Percentiles rank a stretch among this genome's conserved stretches.
Evolutionary conservation across 2,797 vertebrate species (phyloP).

Genomic region (Denticeps clupeoides): DNA sequence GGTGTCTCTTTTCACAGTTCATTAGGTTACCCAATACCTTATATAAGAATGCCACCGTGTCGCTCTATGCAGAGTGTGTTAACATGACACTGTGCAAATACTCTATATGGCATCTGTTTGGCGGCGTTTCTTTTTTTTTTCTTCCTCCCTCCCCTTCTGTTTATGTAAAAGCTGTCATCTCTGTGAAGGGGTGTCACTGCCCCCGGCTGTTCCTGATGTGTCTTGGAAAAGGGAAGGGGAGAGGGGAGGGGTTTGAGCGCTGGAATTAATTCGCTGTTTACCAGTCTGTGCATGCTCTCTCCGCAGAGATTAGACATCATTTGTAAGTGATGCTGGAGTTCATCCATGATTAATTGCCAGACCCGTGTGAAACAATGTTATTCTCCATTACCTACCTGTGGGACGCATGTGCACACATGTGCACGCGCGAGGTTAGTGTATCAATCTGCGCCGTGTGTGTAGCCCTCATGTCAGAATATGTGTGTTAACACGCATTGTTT

Average conservation of each 20-base stretch:
- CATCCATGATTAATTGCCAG: slow-evolving; percentile 69
- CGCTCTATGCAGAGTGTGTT: no score
- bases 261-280: slow-evolving; percentile 25
- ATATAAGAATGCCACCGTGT: no score
- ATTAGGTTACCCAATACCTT: no score
- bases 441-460: slow-evolving; percentile 27
- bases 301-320: slow-evolving; percentile 60
- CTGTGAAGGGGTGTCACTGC: no score
- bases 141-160: neutral
- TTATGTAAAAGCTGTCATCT: no score
- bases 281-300: slow-evolving; percentile 36
- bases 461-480: no score
- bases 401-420: slow-evolving; percentile 30
- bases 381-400: slow-evolving; percentile 62
- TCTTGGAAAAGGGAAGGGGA: slow-evolving; percentile 5
- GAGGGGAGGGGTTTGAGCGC: neutral
- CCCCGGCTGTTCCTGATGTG: no score
- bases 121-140: neutral
- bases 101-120: no score
- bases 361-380: slow-evolving; percentile 58
- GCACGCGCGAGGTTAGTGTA: slow-evolving; percentile 27
- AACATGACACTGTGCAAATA: no score
- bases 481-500: no score
- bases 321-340: slow-evolving; percentile 68
- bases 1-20: no score